phyloP scores from a whole-genome alignment of 2,113 vertebrate genomes.

The Lucifuga dentata region DNA sequence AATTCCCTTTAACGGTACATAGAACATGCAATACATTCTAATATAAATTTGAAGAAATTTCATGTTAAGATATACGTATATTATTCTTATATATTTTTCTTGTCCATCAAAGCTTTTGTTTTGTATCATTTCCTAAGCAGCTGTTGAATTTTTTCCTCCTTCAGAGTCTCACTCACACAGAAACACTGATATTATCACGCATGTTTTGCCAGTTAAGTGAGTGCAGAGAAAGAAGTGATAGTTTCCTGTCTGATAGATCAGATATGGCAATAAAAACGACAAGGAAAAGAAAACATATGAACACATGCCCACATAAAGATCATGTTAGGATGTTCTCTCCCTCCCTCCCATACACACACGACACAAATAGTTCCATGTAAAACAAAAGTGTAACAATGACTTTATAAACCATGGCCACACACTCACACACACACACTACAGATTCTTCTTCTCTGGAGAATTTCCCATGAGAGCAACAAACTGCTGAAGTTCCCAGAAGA shows the following conservation, averaged over 20 bases:
- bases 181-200: slow-evolving; percentile 31
- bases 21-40: background rate
- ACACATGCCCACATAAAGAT: slow-evolving; percentile 11
- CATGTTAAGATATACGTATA: background rate
- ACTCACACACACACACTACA: slow-evolving; percentile 6
- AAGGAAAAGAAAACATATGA: slow-evolving; percentile 54
- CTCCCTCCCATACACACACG: slow-evolving; percentile 38
- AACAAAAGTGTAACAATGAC: slow-evolving; percentile 72
- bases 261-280: slow-evolving; percentile 60
- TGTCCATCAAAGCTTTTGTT: no score
- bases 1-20: background rate
- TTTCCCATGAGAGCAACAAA: slow-evolving; percentile 75
- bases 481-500: slow-evolving; percentile 76
- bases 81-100: background rate
- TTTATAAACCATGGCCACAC: slow-evolving; percentile 49
- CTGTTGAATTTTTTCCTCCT: background rate
- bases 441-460: slow-evolving; percentile 65
- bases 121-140: background rate
- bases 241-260: no score
- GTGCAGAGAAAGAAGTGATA: slow-evolving; percentile 24
- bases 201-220: slow-evolving; percentile 41
- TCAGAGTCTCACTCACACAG: slow-evolving; percentile 30
- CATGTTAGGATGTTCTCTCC: slow-evolving; percentile 13
- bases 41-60: background rate
- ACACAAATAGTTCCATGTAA: slow-evolving; percentile 66